These are phyloP conservation scores for Hartigia nigra DNA, from an alignment of 2,888 invertebrate species.

Conservation along the genomic window DNA sequence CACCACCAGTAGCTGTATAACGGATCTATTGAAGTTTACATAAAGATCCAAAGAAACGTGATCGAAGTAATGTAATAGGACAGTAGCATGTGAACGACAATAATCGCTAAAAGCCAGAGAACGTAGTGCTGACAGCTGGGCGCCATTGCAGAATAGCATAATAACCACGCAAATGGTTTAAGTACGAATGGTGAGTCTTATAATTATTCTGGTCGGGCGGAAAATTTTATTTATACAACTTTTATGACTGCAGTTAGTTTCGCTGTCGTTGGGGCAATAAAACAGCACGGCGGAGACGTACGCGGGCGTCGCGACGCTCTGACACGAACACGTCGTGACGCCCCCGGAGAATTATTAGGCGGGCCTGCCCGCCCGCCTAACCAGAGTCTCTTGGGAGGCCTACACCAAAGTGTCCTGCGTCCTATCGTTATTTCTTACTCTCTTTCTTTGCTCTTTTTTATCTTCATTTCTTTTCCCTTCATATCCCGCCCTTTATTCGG, in stretches of 20 bases:
- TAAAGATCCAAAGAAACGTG: background rate
- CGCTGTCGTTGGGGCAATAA: slow-evolving; percentile 33
- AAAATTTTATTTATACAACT: slow-evolving; percentile 52
- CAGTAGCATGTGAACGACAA: background rate
- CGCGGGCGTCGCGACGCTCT: slow-evolving; percentile 58
- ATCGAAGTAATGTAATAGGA: background rate
- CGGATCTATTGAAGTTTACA: background rate
- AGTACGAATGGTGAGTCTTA: background rate
- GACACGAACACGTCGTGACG: slow-evolving; percentile 59
- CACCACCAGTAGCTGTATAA: background rate
- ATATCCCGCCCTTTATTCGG: background rate
- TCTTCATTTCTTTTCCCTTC: background rate
- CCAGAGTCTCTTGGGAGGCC: slow-evolving; percentile 24
- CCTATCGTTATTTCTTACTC: slow-evolving; percentile 13
- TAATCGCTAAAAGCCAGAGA: slow-evolving; percentile 28
- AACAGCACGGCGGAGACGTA: slow-evolving; percentile 47
- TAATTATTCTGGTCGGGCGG: slow-evolving; percentile 24
- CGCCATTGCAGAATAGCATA: slow-evolving; percentile 23
- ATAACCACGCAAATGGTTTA: background rate
- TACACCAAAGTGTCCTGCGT: slow-evolving; percentile 25
- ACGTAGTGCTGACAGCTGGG: slow-evolving; percentile 49
- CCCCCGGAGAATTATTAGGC: slow-evolving; percentile 60
- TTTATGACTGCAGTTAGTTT: slow-evolving; percentile 44
- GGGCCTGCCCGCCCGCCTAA: slow-evolving; percentile 43
- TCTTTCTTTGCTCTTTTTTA: slow-evolving; percentile 4